Conservation (phyloP, 2,888 invertebrate species). For the Miltochrista miniata region DNA sequence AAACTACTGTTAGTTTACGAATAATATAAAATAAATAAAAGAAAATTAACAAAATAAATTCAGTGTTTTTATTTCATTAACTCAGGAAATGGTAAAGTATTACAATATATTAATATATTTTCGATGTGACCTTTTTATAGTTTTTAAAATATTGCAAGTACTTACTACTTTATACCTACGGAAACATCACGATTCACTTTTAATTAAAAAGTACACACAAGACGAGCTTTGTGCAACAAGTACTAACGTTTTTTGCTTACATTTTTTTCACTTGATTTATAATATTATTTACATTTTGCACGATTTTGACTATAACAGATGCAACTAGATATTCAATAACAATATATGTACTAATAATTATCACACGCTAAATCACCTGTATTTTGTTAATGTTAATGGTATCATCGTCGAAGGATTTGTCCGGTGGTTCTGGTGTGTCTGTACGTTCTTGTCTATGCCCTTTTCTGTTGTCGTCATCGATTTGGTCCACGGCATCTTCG, state of each 20-base stretch:
- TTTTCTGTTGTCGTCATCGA: slow-evolving; percentile 43
- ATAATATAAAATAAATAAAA: slow-evolving; percentile 1
- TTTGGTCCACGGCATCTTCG: slow-evolving; percentile 41
- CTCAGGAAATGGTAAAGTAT: slow-evolving; percentile 1
- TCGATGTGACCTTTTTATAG: slow-evolving; percentile 15
- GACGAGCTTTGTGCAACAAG: slow-evolving; percentile 18
- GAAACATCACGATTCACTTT: slow-evolving; percentile 10
- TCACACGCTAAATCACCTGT: slow-evolving; percentile 47
- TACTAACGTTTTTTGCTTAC: slow-evolving; percentile 3
- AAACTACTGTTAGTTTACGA: too few species aligned
- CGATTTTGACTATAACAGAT: slow-evolving; percentile 16
- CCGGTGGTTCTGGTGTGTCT: slow-evolving; percentile 47
- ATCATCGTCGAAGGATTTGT: slow-evolving; percentile 62
- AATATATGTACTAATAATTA: slow-evolving; percentile 6
- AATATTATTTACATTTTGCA: slow-evolving; percentile 24
- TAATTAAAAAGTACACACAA: slow-evolving; percentile 7
- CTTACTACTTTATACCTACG: slow-evolving; percentile 14
- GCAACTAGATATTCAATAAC: slow-evolving; percentile 22
- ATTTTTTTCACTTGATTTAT: slow-evolving; percentile 3
- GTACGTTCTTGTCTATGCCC: slow-evolving; percentile 16
- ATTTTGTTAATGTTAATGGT: slow-evolving; percentile 54
- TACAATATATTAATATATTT: slow-evolving; percentile 6
- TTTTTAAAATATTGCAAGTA: slow-evolving; percentile 8
- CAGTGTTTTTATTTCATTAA: slow-evolving; percentile 1
- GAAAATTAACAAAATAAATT: not conserved